phyloP scores from a whole-genome alignment of 2,888 invertebrate species.

The Stomorhina lunata region DNA sequence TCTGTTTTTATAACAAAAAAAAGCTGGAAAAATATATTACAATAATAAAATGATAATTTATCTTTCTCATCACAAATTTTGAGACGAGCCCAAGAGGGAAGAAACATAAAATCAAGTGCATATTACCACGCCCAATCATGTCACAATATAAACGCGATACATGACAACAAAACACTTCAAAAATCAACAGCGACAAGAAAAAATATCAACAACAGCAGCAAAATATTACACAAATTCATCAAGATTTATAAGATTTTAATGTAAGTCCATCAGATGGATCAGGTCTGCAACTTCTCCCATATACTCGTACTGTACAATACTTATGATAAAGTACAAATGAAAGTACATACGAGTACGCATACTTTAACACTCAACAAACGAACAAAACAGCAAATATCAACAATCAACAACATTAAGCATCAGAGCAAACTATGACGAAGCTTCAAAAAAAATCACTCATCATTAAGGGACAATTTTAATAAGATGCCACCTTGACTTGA shows the following conservation, averaged over 20 bases:
- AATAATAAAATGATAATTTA: slow-evolving; percentile 63
- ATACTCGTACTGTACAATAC: too few species aligned
- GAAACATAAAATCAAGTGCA: neutral
- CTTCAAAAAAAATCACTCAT: slow-evolving; percentile 6
- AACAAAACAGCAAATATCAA: slow-evolving; percentile 27
- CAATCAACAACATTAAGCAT: too few species aligned
- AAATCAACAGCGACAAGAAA: neutral
- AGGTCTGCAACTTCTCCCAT: neutral
- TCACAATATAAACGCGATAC: slow-evolving; percentile 57
- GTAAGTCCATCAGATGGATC: too few species aligned
- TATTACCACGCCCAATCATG: slow-evolving; percentile 65
- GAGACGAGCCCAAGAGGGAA: neutral
- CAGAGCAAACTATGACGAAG: too few species aligned
- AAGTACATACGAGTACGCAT: slow-evolving; percentile 32
- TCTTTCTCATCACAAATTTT: slow-evolving; percentile 55
- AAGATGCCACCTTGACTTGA: too few species aligned
- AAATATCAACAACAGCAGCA: slow-evolving; percentile 35
- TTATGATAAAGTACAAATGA: too few species aligned
- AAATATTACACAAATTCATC: slow-evolving; percentile 36
- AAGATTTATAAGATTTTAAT: too few species aligned
- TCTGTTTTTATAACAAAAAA: slow-evolving; percentile 18
- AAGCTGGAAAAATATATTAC: slow-evolving; percentile 16
- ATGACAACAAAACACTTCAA: slow-evolving; percentile 40
- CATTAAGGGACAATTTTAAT: slow-evolving; percentile 55
- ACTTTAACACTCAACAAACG: slow-evolving; percentile 39